A percentile compares a stretch with the other conserved stretches of the same genome.
Evolutionary conservation across 2,888 invertebrate species (phyloP).

Genomic region (Spatulosminthurus flaviceps): DNA sequence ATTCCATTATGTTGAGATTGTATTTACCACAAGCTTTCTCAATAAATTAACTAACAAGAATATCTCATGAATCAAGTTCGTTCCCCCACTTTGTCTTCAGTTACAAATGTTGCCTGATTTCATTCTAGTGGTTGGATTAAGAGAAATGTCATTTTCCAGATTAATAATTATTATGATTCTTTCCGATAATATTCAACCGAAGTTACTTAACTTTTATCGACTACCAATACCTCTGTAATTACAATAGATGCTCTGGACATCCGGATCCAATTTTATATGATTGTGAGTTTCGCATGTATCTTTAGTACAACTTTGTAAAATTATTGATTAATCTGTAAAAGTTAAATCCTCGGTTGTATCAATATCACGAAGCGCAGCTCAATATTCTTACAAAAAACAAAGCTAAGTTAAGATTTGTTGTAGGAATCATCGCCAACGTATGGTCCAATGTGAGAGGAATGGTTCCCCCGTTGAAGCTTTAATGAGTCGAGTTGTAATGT

Average conservation of each 20-base stretch:
- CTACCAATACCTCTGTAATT: too few relatives aligned
- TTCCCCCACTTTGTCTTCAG: not conserved
- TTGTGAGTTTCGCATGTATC: not conserved
- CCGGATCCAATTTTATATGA: too few relatives aligned
- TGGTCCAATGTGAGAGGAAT: too few relatives aligned
- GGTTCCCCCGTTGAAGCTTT: not conserved
- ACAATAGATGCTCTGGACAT: too few relatives aligned
- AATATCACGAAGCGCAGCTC: not conserved
- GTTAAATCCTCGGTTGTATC: not conserved
- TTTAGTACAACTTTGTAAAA: not conserved
- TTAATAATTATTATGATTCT: too few relatives aligned
- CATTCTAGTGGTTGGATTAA: not conserved
- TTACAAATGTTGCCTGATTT: not conserved
- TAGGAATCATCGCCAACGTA: too few relatives aligned
- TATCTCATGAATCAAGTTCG: not conserved
- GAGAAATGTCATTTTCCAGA: not conserved
- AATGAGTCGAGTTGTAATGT: not conserved
- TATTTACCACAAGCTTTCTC: too few relatives aligned
- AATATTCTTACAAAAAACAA: not conserved
- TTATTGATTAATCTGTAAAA: not conserved
- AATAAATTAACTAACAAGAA: not conserved
- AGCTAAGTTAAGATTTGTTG: too few relatives aligned
- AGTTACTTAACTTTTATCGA: too few relatives aligned
- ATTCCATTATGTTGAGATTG: not conserved
- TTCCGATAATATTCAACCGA: too few relatives aligned